These are phyloP conservation scores for Strix aluco DNA, from an alignment of 2,113 vertebrate species.

Conservation along the genomic window DNA sequence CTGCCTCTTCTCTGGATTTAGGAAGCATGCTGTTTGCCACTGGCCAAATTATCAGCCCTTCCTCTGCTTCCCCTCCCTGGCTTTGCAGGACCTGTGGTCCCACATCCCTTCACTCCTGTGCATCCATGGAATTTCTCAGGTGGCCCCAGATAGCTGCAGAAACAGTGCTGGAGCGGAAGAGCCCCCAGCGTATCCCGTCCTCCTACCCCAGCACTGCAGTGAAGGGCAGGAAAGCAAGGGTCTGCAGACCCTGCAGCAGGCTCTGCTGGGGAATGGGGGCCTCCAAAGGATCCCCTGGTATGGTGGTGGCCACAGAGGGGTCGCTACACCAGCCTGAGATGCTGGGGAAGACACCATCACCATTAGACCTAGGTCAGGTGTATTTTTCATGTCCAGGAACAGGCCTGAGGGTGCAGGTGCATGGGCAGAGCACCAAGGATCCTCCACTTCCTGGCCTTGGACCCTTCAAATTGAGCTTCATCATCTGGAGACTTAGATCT, in stretches of 20 bases:
- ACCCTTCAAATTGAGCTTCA: neutral
- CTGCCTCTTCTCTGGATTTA: neutral
- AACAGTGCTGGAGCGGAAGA: neutral
- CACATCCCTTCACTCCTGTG: neutral
- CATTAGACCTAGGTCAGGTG: neutral
- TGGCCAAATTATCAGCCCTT: neutral
- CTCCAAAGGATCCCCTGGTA: neutral
- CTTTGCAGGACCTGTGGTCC: neutral
- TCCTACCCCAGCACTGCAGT: neutral
- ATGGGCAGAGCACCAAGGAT: neutral
- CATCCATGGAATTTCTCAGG: neutral
- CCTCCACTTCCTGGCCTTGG: neutral
- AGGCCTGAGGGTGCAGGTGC: no score
- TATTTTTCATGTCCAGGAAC: neutral
- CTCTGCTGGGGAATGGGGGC: neutral
- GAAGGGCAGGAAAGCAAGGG: neutral
- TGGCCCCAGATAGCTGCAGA: neutral
- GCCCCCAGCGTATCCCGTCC: rapidly evolving
- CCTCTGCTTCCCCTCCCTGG: neutral
- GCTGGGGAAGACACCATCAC: neutral
- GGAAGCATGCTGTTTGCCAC: neutral
- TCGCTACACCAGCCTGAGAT: neutral
- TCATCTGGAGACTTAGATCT: neutral
- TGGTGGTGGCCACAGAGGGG: neutral
- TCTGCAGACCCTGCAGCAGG: neutral